phyloP scores from a whole-genome alignment of 2,113 vertebrate genomes.

The Corythornis vintsioides region DNA sequence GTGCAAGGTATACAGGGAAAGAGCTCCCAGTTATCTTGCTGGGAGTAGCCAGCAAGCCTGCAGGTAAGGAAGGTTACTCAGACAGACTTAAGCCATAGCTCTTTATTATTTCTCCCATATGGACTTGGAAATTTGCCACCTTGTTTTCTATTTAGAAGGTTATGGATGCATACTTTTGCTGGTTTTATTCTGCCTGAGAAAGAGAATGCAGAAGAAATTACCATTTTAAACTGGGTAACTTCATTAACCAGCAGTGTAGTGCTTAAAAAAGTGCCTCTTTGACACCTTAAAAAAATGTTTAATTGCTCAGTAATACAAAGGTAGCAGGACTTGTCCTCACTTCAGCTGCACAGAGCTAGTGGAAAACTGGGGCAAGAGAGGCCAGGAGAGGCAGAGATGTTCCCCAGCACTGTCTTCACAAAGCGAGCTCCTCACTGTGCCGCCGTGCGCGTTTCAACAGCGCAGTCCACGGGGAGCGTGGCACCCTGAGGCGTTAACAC shows the following conservation, averaged over 20 bases:
- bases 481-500: fast-evolving
- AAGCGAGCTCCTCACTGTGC: not conserved
- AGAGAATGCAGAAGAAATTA: not conserved
- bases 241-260: not conserved
- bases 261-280: not conserved
- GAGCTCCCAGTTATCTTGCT: not conserved
- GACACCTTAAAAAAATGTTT: not conserved
- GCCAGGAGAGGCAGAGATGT: not conserved
- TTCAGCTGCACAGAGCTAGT: not conserved
- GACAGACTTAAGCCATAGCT: not conserved
- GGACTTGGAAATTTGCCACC: not conserved
- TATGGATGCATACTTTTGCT: not conserved
- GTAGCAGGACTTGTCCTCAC: not conserved
- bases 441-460: not conserved
- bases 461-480: fast-evolving
- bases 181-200: not conserved
- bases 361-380: not conserved
- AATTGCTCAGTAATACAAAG: not conserved
- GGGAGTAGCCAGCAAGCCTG: not conserved
- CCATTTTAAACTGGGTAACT: not conserved
- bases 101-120: not conserved
- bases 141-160: not conserved
- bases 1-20: not conserved
- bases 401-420: not conserved
- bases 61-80: not conserved